A percentile compares a stretch with the other conserved stretches of the same genome.
phyloP scores from a whole-genome alignment of 2,888 invertebrate species.

The Drosophila affinis region DNA sequence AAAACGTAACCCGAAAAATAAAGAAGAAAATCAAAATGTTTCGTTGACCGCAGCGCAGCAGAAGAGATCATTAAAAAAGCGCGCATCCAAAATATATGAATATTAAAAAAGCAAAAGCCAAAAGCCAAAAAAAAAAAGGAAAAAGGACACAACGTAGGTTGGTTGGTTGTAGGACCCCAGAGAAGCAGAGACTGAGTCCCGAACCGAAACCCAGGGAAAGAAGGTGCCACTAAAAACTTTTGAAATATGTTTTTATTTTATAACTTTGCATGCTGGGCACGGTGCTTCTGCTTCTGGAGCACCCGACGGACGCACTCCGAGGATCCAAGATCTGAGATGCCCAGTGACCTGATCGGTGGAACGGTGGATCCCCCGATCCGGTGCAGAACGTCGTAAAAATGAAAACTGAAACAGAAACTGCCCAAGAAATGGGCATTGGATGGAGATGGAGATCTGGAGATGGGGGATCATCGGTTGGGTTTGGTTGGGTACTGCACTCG shows the following conservation, averaged over 20 bases:
- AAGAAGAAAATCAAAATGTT: conserved; percentile 43
- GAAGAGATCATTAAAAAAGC: conserved; percentile 70
- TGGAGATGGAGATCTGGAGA: not conserved
- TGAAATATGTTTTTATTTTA: conserved; percentile 80
- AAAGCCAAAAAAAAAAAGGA: conserved; percentile 2
- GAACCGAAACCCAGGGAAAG: conserved; percentile 4
- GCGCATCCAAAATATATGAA: conserved; percentile 68
- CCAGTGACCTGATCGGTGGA: not conserved
- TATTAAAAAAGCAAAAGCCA: conserved; percentile 66
- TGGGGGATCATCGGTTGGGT: not conserved
- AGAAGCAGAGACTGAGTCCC: conserved; percentile 21
- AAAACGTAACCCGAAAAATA: not conserved
- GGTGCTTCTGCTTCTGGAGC: conserved; percentile 77
- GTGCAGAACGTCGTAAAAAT: conserved; percentile 70
- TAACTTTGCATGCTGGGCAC: conserved; percentile 78
- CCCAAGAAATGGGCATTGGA: conserved; percentile 5
- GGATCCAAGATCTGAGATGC: not conserved
- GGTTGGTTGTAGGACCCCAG: not conserved
- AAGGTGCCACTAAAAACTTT: conserved; percentile 80
- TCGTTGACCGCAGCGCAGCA: conserved; percentile 70
- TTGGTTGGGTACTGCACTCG: not conserved
- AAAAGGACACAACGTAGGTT: conserved; percentile 25
- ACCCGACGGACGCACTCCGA: conserved; percentile 55
- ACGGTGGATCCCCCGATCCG: not conserved
- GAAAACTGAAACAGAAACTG: conserved; percentile 16